Conservation (phyloP, 2,797 vertebrate genomes). For the Denticeps clupeoides region DNA sequence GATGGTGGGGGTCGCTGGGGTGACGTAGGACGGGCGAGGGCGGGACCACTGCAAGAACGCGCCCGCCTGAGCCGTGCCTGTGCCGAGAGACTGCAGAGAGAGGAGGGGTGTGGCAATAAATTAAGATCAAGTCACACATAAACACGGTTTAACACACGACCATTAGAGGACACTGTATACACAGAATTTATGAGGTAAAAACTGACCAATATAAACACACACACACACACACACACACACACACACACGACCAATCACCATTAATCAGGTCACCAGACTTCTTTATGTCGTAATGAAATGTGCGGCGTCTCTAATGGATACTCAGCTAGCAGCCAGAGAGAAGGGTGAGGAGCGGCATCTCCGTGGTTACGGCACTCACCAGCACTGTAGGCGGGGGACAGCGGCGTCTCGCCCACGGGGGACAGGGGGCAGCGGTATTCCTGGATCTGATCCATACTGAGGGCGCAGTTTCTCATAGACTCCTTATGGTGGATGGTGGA, state of each 20-base stretch:
- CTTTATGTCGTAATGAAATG: too few relatives aligned
- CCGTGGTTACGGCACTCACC: constrained; percentile 56
- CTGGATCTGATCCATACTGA: constrained; percentile 97
- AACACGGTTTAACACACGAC: too few relatives aligned
- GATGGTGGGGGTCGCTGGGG: constrained; percentile 87
- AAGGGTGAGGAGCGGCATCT: too few relatives aligned
- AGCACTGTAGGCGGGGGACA: constrained; percentile 79
- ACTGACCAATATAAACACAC: background rate
- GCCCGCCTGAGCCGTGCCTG: constrained; percentile 60
- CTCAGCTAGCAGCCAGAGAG: too few relatives aligned
- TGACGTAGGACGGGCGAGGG: constrained; percentile 74
- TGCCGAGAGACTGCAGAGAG: constrained; percentile 79
- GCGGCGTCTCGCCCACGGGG: constrained; percentile 77
- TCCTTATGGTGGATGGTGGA: constrained; percentile 87
- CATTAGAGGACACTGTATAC: background rate
- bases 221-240: background rate
- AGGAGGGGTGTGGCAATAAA: too few relatives aligned
- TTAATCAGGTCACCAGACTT: background rate
- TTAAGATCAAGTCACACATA: too few relatives aligned
- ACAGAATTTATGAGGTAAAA: background rate
- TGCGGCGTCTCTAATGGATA: too few relatives aligned
- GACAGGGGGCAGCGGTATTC: constrained; percentile 85
- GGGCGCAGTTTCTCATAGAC: constrained; percentile 85
- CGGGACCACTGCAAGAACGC: constrained; percentile 54
- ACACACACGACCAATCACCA: too few relatives aligned